A percentile compares a stretch with the other conserved stretches of the same genome.
phyloP scores from a whole-genome alignment of 2,113 vertebrate species.

The Meriones unguiculatus region DNA sequence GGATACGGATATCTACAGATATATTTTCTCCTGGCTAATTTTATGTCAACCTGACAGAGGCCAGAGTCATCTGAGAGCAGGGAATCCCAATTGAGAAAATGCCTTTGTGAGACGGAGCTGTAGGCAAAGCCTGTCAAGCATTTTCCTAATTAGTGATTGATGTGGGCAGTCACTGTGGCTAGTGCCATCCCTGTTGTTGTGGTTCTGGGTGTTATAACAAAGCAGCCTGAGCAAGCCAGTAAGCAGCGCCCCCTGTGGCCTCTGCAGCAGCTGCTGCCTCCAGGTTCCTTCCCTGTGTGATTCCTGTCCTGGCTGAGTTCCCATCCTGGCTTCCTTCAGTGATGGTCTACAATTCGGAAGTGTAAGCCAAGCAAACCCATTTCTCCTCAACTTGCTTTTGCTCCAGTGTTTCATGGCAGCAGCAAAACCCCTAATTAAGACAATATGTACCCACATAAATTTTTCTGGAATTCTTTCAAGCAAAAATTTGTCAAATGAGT shows the following conservation, averaged over 20 bases:
- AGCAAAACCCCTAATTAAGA: background rate
- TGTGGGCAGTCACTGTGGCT: background rate
- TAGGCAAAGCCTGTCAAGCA: background rate
- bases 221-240: background rate
- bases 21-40: background rate
- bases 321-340: background rate
- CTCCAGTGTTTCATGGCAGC: background rate
- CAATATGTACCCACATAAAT: background rate
- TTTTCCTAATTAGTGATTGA: background rate
- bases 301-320: background rate
- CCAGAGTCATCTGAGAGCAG: background rate
- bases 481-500: slow-evolving; percentile 11
- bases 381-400: background rate
- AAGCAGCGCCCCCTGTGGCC: background rate
- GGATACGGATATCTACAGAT: background rate
- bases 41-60: background rate
- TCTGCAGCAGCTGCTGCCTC: background rate
- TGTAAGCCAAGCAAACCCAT: background rate
- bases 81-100: background rate
- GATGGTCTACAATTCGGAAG: background rate
- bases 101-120: background rate
- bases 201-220: background rate
- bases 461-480: slow-evolving; percentile 11
- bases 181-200: background rate
- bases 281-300: background rate